phyloP scores from a whole-genome alignment of 2,797 vertebrate species.

The Uromys caudimaculatus region DNA sequence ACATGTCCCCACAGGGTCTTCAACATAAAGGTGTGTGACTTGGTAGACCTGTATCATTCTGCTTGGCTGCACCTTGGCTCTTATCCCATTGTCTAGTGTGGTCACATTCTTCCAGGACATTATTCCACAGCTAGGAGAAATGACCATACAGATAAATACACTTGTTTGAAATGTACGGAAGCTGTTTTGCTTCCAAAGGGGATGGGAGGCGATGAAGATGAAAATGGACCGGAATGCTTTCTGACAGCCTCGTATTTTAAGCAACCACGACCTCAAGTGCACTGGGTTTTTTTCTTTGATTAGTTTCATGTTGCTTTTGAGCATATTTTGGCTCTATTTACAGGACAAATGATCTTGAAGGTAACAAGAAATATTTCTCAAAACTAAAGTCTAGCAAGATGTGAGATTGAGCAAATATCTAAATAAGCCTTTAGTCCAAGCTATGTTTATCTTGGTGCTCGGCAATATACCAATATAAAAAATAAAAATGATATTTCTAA shows the following conservation, averaged over 20 bases:
- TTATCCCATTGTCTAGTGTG: background rate
- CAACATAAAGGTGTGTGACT: background rate
- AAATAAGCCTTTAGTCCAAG: constrained; percentile 13
- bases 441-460: constrained; percentile 4
- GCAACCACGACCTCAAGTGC: background rate
- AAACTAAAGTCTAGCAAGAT: constrained; percentile 43
- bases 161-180: background rate
- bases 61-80: background rate
- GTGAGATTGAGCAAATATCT: constrained; percentile 24
- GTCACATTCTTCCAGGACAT: background rate
- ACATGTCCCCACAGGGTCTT: background rate
- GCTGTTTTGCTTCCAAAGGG: constrained; percentile 2
- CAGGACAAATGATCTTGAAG: constrained; percentile 26
- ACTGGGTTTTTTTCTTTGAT: background rate
- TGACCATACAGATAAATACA: background rate
- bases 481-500: constrained; percentile 44
- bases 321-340: constrained; percentile 39
- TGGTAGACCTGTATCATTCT: background rate
- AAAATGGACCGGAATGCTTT: background rate
- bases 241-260: background rate
- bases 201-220: background rate
- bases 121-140: background rate
- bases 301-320: constrained; percentile 6
- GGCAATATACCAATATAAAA: constrained; percentile 8
- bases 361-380: constrained; percentile 52